phyloP scores from a whole-genome alignment of 2,113 vertebrate genomes.

The Agapornis roseicollis region DNA sequence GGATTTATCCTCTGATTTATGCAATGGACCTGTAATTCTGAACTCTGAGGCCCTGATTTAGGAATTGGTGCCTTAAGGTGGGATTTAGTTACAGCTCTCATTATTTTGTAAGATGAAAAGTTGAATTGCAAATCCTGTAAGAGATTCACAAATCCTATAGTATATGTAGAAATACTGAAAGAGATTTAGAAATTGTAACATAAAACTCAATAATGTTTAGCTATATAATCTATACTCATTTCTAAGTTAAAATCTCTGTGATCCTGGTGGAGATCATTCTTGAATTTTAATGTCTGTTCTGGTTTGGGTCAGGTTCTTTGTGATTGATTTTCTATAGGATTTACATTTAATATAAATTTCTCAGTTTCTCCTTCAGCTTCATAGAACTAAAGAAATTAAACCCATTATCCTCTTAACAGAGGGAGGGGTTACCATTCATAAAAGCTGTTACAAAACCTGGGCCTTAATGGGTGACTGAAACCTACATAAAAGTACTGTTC shows the following conservation, averaged over 20 bases:
- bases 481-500: background rate
- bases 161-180: background rate
- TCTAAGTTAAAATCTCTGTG: background rate
- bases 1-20: background rate
- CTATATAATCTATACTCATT: background rate
- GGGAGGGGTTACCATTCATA: background rate
- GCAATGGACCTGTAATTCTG: background rate
- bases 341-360: background rate
- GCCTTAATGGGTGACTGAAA: background rate
- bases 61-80: background rate
- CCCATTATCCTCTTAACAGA: background rate
- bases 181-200: background rate
- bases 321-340: background rate
- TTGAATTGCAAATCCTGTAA: slow-evolving; percentile 20
- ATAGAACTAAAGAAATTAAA: background rate
- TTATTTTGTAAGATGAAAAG: background rate
- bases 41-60: background rate
- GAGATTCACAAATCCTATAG: slow-evolving; percentile 16
- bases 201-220: slow-evolving; percentile 8
- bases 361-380: background rate
- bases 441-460: background rate
- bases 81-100: background rate
- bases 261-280: background rate
- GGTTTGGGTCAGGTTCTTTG: background rate
- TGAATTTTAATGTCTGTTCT: background rate